A percentile compares a stretch with the other conserved stretches of the same genome.
Evolutionary conservation across 2,797 vertebrate genomes (phyloP).

Genomic region (Paratrypauchen microcephalus): DNA sequence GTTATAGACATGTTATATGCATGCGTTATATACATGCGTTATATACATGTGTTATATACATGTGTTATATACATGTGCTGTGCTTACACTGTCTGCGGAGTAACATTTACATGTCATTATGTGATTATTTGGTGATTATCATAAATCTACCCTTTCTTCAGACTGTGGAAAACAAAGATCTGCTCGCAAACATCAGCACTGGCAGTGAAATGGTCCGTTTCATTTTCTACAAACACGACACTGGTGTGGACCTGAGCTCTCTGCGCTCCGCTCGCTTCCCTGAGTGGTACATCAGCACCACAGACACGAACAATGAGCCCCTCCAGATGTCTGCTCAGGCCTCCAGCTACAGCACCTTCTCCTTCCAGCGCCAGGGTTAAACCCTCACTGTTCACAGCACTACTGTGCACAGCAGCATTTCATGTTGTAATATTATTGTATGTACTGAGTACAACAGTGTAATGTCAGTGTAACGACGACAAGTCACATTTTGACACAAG

Average conservation of each 20-base stretch:
- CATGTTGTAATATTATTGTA: conserved; percentile 40
- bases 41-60: not conserved
- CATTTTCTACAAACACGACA: conserved; percentile 66
- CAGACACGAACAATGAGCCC: conserved; percentile 14
- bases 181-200: conserved; percentile 15
- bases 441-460: conserved; percentile 64
- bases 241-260: conserved; percentile 48
- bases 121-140: not conserved
- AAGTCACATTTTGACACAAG: conserved; percentile 39
- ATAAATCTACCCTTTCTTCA: conserved; percentile 14
- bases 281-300: conserved; percentile 73
- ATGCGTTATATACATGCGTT: too few species aligned
- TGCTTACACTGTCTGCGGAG: too few species aligned
- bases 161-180: conserved; percentile 37
- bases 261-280: conserved; percentile 60
- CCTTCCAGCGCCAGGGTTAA: conserved; percentile 40
- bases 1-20: not conserved
- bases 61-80: not conserved
- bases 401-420: conserved; percentile 8
- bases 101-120: not conserved
- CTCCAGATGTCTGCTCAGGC: conserved; percentile 54
- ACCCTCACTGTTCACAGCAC: not conserved
- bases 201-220: conserved; percentile 57
- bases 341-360: conserved; percentile 47
- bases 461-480: conserved; percentile 40